Evolutionary conservation across 2,797 vertebrate species (phyloP), one percentile per base, ranked within the genome.

Genomic region (Chelmon rostratus): DNA sequence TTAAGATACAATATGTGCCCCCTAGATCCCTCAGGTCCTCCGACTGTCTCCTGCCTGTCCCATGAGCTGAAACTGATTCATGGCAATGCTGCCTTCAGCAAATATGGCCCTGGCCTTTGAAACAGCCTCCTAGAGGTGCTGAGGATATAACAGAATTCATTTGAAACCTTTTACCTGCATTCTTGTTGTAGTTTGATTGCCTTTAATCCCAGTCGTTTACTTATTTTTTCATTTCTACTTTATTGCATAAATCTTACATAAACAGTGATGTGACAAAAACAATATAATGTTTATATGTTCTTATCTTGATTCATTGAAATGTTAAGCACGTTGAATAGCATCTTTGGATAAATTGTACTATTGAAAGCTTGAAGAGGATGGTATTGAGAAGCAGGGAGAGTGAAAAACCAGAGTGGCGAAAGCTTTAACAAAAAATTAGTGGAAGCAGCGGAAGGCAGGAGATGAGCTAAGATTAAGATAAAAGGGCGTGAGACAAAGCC

Each of bases 401-500:
- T 21, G 49, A 73, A 79, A 73, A 76, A 72, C 5, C 19, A 78
- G 1, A 74, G 23, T 38, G 49, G 56, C 40, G 71, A 61, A 71
- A 73, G 61, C 62, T 70, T 72, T 40, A 73, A 66, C 70, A 73
- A 52, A 62, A 71, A 76, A 62, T 42, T 57, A 80, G 78, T 44
- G 19, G 68, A 82, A 64, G 81, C 68, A 82, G 79, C 54, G 13
- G 40, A 42, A 42, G 40, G 40, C 9, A 64, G 25, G 57, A 67
- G 47, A 52, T 67, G 46, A 58, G 66, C 77, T 68, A 13, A 57
- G 31, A 83, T 79, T 47, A 31, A 58, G 71, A 68, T 76, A 74
- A 81, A 86, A 87, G 85, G 78, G 46, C 50, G 82, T 83, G 84
- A 90, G 78, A 91, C 78, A 82, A 86, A 86, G 90, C 73, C 86